Conservation (phyloP, 2,888 invertebrate species). For the Agonopterix subpropinquella region DNA sequence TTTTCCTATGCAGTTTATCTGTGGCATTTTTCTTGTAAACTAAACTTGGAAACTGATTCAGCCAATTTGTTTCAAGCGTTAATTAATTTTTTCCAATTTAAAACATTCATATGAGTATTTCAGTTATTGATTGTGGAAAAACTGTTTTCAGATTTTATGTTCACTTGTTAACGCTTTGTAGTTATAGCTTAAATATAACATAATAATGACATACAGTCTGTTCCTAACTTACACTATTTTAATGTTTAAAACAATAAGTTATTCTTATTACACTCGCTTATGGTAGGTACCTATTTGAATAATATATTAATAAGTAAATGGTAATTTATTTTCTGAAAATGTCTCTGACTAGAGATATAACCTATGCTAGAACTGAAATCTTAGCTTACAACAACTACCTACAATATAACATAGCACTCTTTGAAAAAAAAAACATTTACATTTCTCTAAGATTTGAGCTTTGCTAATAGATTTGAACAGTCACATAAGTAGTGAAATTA, state of each 20-base stretch:
- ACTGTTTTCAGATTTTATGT: no score
- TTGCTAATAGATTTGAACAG: slow-evolving; percentile 50
- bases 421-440: slow-evolving; percentile 43
- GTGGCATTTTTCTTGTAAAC: no score
- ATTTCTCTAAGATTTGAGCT: slow-evolving; percentile 64
- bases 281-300: slow-evolving; percentile 57
- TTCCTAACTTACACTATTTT: slow-evolving; percentile 44
- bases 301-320: slow-evolving; percentile 69
- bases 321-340: slow-evolving; percentile 65
- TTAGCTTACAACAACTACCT: slow-evolving; percentile 50
- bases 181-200: slow-evolving; percentile 15
- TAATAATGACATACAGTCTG: slow-evolving; percentile 46
- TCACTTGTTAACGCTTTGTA: no score
- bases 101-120: no score
- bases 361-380: slow-evolving; percentile 60
- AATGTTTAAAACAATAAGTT: slow-evolving; percentile 60
- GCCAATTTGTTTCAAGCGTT: no score
- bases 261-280: slow-evolving; percentile 59
- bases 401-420: slow-evolving; percentile 66
- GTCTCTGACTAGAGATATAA: slow-evolving; percentile 74
- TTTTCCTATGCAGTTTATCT: no score
- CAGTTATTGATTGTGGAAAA: no score
- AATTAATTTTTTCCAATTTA: no score
- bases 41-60: no score
- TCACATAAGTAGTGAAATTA: slow-evolving; percentile 59